Evolutionary conservation across 37 sponge, comb jelly and placozoan genomes (phyloP), one percentile per base, ranked within the genome.

Genomic region (Ephydatia muelleri): DNA sequence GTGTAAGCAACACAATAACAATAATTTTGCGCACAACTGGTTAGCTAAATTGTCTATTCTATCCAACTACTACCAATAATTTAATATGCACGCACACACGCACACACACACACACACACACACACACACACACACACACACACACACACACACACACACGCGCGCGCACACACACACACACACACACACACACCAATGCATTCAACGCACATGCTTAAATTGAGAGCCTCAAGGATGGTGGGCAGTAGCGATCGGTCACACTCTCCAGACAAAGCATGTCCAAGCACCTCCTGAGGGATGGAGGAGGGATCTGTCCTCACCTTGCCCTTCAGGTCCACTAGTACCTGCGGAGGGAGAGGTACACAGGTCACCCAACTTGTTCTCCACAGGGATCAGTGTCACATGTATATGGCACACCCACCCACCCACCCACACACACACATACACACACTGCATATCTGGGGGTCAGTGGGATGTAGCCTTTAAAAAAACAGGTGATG

Each of bases 191-290:
- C 57, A 57, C 57, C n/a, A n/a, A n/a, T n/a, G n/a, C n/a, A n/a
- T n/a, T n/a, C n/a, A 68, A 68, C 25, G 9, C 25, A 73, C 72
- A 31, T 72, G 37, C 35, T 34, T 32, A 37, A 22, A 25, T 73
- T 73, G 25, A 73, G 74, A 8, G 74, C 74, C 33, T 34, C 33
- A 31, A 73, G 74, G 23, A 73, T 19, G 37, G 33, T 36, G 33
- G 74, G 74, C 13, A 73, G 74, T 22, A 73, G 74, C 23, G 32
- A 34, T 27, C 35, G 22, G 33, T 73, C 74, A 73, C 22, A 57
- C 16, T 11, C 57, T 14, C 57, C 57, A 14, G 19, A 57, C 1
- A 21, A 57, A 21, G 57, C 0, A 1, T 19, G 57, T 5, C 19
- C 57, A 1, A 57, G 57, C 19, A 57, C 57, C 1, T 57, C 57